phyloP scores from a whole-genome alignment of 92 coral and sea anemone genomes.

The Parazoanthus darwini region DNA sequence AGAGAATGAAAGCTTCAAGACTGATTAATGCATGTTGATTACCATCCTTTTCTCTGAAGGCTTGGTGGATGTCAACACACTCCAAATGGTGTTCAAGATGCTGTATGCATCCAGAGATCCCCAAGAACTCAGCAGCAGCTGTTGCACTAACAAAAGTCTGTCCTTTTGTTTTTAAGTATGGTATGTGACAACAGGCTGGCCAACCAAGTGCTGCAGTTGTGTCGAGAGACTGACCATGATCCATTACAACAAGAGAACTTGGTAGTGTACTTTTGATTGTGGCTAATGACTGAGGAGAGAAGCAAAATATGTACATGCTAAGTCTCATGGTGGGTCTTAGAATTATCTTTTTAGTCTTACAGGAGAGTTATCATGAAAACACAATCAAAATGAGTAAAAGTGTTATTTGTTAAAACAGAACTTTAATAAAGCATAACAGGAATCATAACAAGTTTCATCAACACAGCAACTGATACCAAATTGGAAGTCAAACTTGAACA shows the following conservation, averaged over 20 bases:
- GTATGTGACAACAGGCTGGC: slow-evolving; percentile 32
- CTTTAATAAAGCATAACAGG: no score
- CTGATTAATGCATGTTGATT: slow-evolving; percentile 1
- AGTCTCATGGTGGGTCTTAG: no score
- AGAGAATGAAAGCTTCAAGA: slow-evolving; percentile 32
- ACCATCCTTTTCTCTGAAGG: slow-evolving; percentile 14
- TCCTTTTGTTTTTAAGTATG: slow-evolving; percentile 23
- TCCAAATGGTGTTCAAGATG: slow-evolving; percentile 36
- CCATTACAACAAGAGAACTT: slow-evolving; percentile 4
- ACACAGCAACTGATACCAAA: no score
- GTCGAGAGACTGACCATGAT: background rate
- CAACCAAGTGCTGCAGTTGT: slow-evolving; percentile 28
- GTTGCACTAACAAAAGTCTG: slow-evolving; percentile 34
- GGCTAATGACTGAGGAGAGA: background rate
- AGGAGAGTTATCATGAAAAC: no score
- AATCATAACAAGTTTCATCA: no score
- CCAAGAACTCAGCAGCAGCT: slow-evolving; percentile 21
- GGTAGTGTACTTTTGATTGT: background rate
- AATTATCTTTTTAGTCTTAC: no score
- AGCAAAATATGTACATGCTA: no score
- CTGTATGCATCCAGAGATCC: slow-evolving; percentile 25
- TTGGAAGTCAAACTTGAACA: no score
- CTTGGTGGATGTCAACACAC: slow-evolving; percentile 15
- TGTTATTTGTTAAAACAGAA: no score
- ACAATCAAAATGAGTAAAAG: no score